Percentiles rank a stretch among this genome's conserved stretches.
phyloP scores from a whole-genome alignment of 1,140 invertebrate genomes.

The Plutomurus gul region DNA sequence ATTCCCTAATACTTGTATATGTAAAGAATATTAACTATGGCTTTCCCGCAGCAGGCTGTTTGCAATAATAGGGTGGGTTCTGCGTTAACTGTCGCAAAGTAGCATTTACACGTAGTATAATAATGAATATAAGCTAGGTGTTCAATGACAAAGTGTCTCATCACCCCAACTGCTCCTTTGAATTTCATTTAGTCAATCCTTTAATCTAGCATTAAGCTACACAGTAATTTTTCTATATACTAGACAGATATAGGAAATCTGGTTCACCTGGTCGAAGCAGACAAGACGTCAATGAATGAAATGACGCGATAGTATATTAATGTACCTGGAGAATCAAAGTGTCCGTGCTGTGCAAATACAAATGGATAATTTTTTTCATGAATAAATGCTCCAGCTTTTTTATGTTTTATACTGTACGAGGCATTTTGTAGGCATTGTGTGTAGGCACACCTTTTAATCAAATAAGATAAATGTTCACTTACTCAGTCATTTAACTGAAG shows the following conservation, averaged over 20 bases:
- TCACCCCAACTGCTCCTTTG: neutral
- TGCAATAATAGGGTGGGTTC: neutral
- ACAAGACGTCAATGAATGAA: neutral
- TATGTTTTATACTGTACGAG: neutral
- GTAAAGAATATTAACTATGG: too few species aligned
- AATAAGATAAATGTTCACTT: neutral
- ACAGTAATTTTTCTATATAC: neutral
- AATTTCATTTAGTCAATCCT: neutral
- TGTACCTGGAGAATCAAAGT: neutral
- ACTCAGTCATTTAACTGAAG: too few species aligned
- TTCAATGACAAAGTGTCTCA: too few species aligned
- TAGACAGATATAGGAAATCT: neutral
- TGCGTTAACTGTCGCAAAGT: neutral
- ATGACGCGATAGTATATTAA: neutral
- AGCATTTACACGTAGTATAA: too few species aligned
- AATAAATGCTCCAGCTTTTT: neutral
- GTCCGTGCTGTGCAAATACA: neutral
- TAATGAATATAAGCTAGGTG: too few species aligned
- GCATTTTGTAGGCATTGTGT: neutral
- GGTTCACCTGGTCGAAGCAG: neutral
- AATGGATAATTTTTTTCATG: neutral
- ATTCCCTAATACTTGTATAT: neutral
- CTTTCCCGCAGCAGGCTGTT: too few species aligned
- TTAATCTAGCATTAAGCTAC: neutral
- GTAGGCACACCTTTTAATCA: neutral